Conservation (phyloP, 2,113 vertebrate genomes). For the Opisthocomus hoazin region DNA sequence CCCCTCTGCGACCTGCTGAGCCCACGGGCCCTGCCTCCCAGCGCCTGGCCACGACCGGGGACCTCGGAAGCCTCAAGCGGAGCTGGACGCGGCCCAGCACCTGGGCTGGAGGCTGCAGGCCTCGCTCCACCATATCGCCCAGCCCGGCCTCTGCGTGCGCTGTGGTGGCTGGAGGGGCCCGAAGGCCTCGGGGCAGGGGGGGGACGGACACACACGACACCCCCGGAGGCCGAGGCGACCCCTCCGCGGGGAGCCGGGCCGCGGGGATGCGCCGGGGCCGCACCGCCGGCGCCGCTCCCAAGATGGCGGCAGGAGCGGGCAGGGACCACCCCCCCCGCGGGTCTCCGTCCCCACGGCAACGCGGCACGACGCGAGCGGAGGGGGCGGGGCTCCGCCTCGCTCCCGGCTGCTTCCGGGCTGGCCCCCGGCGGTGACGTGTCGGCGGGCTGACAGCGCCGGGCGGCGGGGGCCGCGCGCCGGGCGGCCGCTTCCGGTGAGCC, state of each 20-base stretch:
- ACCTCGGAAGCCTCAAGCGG: not conserved
- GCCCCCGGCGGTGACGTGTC: not conserved
- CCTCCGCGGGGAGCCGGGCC: accelerated
- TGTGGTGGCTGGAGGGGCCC: too few relatives aligned
- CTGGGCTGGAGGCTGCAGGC: not conserved
- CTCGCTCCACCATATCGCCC: accelerated
- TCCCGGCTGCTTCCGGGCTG: not conserved
- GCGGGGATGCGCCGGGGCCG: accelerated
- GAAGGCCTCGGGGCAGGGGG: not conserved
- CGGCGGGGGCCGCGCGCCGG: not conserved
- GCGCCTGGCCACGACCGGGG: accelerated
- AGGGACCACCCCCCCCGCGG: too few relatives aligned
- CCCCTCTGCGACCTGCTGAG: not conserved
- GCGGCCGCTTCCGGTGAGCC: slow-evolving; percentile 21
- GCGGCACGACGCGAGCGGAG: not conserved
- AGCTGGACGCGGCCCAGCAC: accelerated
- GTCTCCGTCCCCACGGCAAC: not conserved
- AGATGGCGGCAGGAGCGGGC: not conserved
- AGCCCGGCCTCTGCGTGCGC: too few relatives aligned
- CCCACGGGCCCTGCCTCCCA: not conserved
- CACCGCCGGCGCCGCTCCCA: not conserved
- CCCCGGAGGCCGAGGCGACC: not conserved
- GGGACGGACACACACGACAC: not conserved
- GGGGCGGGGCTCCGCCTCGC: not conserved
- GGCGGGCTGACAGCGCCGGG: not conserved